These are phyloP conservation scores for Puma concolor DNA, from an alignment of 2,113 vertebrate genomes.

Conservation along the genomic window DNA sequence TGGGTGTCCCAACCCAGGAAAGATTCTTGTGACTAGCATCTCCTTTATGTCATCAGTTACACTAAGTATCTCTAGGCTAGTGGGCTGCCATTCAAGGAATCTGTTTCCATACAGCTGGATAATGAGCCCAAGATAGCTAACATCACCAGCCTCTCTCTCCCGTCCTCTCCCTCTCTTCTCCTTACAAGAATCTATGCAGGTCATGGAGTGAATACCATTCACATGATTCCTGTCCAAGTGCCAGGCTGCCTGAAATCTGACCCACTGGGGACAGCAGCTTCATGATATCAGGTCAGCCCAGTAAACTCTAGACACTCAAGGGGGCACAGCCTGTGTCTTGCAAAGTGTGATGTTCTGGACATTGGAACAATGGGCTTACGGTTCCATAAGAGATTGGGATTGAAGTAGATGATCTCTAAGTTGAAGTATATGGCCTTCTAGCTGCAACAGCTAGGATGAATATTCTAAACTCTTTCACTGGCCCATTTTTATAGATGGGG, in stretches of 20 bases:
- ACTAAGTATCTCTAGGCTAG: background rate
- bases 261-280: background rate
- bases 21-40: background rate
- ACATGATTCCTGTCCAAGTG: background rate
- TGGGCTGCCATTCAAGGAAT: background rate
- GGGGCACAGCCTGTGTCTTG: background rate
- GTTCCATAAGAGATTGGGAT: background rate
- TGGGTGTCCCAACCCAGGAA: background rate
- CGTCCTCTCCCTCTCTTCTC: background rate
- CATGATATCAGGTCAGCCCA: background rate
- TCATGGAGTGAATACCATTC: background rate
- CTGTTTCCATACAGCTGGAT: background rate
- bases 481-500: background rate
- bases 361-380: background rate
- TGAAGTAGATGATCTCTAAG: background rate
- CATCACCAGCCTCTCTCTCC: background rate
- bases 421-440: background rate
- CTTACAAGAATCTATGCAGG: background rate
- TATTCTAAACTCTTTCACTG: background rate
- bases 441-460: background rate
- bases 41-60: background rate
- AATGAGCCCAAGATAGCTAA: background rate
- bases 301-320: background rate
- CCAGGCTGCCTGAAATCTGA: background rate
- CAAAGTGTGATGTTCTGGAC: background rate